A percentile compares a stretch with the other conserved stretches of the same genome.
These are phyloP conservation scores for Hylaeus anthracinus DNA, from an alignment of 1,140 invertebrate genomes.

Conservation along the genomic window DNA sequence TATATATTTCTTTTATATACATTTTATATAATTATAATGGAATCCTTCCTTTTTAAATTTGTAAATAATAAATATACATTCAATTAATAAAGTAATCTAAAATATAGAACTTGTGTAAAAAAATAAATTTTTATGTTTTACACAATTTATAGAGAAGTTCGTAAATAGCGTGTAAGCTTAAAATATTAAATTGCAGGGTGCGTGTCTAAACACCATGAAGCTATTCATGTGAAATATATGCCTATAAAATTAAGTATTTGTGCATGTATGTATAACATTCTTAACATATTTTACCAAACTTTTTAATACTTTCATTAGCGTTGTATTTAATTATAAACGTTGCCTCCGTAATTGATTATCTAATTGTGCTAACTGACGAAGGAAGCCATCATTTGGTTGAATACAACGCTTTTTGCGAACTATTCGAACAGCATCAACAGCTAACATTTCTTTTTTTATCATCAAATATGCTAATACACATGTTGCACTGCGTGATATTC, in stretches of 20 bases:
- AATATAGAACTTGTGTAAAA: neutral
- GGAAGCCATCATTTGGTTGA: conserved; percentile 90
- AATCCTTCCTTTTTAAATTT: neutral
- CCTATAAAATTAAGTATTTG: neutral
- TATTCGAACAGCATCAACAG: conserved; percentile 86
- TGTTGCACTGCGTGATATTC: conserved; percentile 90
- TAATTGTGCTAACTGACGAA: conserved; percentile 87
- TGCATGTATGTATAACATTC: too few relatives aligned
- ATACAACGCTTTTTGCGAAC: conserved; percentile 87
- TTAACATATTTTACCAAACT: neutral
- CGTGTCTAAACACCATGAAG: neutral
- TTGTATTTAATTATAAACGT: conserved; percentile 67
- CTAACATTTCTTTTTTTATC: conserved; percentile 89
- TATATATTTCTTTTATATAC: neutral
- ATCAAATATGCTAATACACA: conserved; percentile 91
- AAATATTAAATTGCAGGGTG: conserved; percentile 3
- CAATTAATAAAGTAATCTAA: neutral
- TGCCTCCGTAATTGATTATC: conserved; percentile 84
- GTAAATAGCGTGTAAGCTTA: neutral
- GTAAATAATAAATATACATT: conserved; percentile 13
- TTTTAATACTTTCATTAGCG: neutral
- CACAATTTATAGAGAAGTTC: conserved; percentile 9
- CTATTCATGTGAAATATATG: conserved; percentile 14
- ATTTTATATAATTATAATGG: conserved; percentile 11
- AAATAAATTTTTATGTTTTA: neutral